Evolutionary conservation across 2,888 invertebrate species (phyloP), one percentile per base, ranked within the genome.

Genomic region (Drosophila ustulata): DNA sequence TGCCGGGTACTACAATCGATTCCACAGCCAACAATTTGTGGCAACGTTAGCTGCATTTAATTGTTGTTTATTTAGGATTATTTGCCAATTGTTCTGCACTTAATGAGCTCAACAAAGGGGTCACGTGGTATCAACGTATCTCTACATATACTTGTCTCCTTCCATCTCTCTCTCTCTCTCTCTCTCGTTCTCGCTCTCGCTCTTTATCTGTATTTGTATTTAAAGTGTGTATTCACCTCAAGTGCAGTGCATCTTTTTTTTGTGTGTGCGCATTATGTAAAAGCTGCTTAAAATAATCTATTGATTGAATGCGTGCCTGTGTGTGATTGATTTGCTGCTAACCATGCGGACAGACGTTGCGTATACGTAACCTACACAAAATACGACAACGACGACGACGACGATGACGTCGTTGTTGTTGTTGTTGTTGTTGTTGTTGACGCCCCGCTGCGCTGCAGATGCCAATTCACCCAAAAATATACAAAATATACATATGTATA

Each of bases 251-350:
- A 37, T 37, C 2, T 34, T 47, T 9, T 47, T 9, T 8, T n/a
- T 37, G 3, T 18, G 8, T 50, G 30, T 32, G 23, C 9, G 41
- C 34, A 37, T 45, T 47, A 49, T 34, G 49, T 47, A 25, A 52
- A 66, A 66, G 52, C 66, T 26, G 53, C 62, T 66, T 41, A 45
- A 71, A 71, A 72, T 78, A 61, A 58, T 62, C 57, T 51, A 47
- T 77, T 53, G 58, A 76, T 70, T 23, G 73, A 50, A 52, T 46
- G 57, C 53, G 26, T 46, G 5, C 18, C 11, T 53, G 45, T 52
- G 45, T 34, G 23, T 59, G 75, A 61, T 73, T 74, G 78, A 75
- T 75, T 58, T 30, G 49, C 62, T 25, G 52, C 39, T 43, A 32
- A 34, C 13, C 51, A 28, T 30, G 41, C 13, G 52, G 41, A 8